Percentiles rank a stretch among this genome's conserved stretches.
These are phyloP conservation scores for Siniperca obscura DNA, from an alignment of 2,797 vertebrate species.

Conservation along the genomic window DNA sequence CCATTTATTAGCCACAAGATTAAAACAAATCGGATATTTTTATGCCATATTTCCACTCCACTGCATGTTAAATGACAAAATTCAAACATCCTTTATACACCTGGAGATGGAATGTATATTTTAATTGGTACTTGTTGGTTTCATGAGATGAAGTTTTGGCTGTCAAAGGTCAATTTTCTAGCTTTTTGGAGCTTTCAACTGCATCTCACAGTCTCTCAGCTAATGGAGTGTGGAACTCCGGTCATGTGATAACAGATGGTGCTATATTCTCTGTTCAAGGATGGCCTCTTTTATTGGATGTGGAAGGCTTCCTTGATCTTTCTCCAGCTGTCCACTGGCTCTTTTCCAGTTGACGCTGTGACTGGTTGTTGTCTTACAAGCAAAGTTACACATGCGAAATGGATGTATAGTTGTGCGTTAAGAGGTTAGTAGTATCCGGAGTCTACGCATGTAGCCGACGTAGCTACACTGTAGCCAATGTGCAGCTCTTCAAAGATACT, in stretches of 20 bases:
- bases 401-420: no score
- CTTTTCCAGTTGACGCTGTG: neutral
- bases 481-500: neutral
- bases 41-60: neutral
- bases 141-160: neutral
- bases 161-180: neutral
- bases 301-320: neutral
- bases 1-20: neutral
- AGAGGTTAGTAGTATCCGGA: no score
- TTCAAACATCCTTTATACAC: neutral
- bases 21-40: neutral
- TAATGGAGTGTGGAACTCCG: neutral
- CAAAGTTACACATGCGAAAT: neutral
- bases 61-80: no score
- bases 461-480: neutral
- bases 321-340: neutral
- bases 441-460: neutral
- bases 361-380: neutral
- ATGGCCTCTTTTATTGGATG: no score
- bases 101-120: neutral
- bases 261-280: no score
- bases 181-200: neutral
- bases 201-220: neutral
- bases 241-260: neutral
- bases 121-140: neutral